A percentile compares a stretch with the other conserved stretches of the same genome.
Conservation (phyloP, 2,888 invertebrate species). For the Ernsta delagoae region DNA sequence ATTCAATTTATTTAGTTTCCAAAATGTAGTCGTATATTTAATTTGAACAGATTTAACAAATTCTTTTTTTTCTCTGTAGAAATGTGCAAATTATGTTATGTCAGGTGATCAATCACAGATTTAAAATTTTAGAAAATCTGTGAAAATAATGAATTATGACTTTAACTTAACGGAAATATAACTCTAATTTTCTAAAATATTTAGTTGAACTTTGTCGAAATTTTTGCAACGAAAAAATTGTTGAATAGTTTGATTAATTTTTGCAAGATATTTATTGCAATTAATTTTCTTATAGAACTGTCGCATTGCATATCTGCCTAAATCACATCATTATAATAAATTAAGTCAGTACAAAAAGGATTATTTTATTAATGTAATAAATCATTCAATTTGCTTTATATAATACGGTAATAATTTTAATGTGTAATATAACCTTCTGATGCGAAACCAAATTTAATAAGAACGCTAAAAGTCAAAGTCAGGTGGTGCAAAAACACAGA, state of each 20-base stretch:
- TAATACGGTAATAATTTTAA: slow-evolving; percentile 21
- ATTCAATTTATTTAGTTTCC: not conserved
- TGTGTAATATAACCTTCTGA: slow-evolving; percentile 29
- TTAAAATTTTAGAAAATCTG: not conserved
- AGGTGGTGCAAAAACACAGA: slow-evolving; percentile 12
- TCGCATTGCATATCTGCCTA: slow-evolving; percentile 2
- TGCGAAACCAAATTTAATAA: slow-evolving; percentile 30
- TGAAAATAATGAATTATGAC: not conserved
- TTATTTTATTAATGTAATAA: slow-evolving; percentile 20
- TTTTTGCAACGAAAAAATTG: not conserved
- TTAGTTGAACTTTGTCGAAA: not conserved
- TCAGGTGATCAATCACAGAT: not conserved
- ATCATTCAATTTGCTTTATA: slow-evolving; percentile 25
- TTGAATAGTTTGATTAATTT: not conserved
- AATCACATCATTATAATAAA: slow-evolving; percentile 22
- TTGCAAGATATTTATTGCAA: not conserved
- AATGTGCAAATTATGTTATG: not conserved
- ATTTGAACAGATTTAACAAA: too few relatives aligned
- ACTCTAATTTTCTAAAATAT: not conserved
- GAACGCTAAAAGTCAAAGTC: slow-evolving; percentile 21
- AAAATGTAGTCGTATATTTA: not conserved
- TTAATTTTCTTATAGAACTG: slow-evolving; percentile 24
- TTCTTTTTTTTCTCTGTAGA: not conserved
- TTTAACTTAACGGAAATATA: not conserved
- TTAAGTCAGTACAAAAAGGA: slow-evolving; percentile 10